A percentile compares a stretch with the other conserved stretches of the same genome.
Conservation (phyloP, 2,888 invertebrate genomes). For the Mylabris sibirica region DNA sequence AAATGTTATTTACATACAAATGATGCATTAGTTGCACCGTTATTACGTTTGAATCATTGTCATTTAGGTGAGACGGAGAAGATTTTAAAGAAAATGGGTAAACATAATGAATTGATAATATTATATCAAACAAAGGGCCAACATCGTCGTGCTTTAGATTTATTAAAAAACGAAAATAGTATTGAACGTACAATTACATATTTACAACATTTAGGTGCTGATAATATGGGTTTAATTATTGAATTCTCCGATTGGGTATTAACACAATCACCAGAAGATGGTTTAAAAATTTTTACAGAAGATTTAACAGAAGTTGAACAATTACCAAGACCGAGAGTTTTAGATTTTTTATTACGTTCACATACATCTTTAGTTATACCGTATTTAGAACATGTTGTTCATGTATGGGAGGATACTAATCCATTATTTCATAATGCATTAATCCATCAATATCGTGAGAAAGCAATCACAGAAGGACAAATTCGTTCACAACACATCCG, state of each 20-base stretch:
- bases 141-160: conserved; percentile 89
- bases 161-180: conserved; percentile 83
- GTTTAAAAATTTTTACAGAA: conserved; percentile 87
- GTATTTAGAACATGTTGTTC: conserved; percentile 94
- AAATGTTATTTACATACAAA: conserved; percentile 98
- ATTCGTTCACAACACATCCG: conserved; percentile 65
- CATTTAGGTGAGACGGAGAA: conserved; percentile 93
- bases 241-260: conserved; percentile 95
- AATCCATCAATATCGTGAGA: conserved; percentile 87
- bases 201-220: conserved; percentile 84
- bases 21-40: conserved; percentile 90
- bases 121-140: conserved; percentile 94
- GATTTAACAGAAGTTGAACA: conserved; percentile 87
- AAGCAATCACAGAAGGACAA: conserved; percentile 61
- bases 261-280: conserved; percentile 85
- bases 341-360: conserved; percentile 86
- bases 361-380: conserved; percentile 85
- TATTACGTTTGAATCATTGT: conserved; percentile 90
- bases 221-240: conserved; percentile 79
- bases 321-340: conserved; percentile 85
- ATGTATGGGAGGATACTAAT: conserved; percentile 86
- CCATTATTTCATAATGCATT: conserved; percentile 90
- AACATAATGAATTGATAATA: conserved; percentile 92
- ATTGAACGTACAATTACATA: conserved; percentile 88
- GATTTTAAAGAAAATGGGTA: conserved; percentile 84